These are phyloP conservation scores for Listronotus oregonensis DNA, from an alignment of 1,140 invertebrate genomes.

Conservation along the genomic window DNA sequence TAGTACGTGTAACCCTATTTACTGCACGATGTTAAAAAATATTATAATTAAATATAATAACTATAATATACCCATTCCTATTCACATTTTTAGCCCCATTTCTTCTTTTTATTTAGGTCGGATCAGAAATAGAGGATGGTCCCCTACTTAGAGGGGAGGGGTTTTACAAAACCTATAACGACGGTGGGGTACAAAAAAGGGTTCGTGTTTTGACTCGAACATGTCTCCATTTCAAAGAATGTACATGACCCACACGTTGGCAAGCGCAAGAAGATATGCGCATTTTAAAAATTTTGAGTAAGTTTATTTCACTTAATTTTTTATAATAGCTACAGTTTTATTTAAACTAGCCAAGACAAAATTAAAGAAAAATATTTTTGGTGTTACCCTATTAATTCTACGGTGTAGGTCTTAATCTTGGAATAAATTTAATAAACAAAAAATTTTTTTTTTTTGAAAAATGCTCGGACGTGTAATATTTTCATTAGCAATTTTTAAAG, in stretches of 20 bases:
- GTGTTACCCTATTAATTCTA: too few species aligned
- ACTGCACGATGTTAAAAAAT: too few species aligned
- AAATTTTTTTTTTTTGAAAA: too few species aligned
- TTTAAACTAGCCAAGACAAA: too few species aligned
- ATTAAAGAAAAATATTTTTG: too few species aligned
- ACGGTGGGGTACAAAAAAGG: conserved; percentile 39
- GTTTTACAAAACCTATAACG: conserved; percentile 59
- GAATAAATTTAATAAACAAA: too few species aligned
- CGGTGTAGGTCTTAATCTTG: too few species aligned
- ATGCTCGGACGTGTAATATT: too few species aligned
- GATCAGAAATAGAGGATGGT: conserved; percentile 60
- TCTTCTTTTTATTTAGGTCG: conserved; percentile 12
- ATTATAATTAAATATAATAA: too few species aligned
- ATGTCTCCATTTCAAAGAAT: conserved; percentile 58
- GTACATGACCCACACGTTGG: conserved; percentile 66
- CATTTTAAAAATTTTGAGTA: conserved; percentile 55
- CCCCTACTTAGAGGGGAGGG: conserved; percentile 61
- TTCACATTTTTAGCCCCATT: background rate
- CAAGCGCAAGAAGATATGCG: conserved; percentile 60
- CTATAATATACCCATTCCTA: conserved; percentile 10
- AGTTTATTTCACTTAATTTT: conserved; percentile 21
- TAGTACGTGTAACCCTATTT: too few species aligned
- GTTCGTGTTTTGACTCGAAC: conserved; percentile 52
- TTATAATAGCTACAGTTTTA: too few species aligned
- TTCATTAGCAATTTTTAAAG: too few species aligned